phyloP scores from a whole-genome alignment of 2,797 vertebrate genomes.

The Lepus oiostolus region DNA sequence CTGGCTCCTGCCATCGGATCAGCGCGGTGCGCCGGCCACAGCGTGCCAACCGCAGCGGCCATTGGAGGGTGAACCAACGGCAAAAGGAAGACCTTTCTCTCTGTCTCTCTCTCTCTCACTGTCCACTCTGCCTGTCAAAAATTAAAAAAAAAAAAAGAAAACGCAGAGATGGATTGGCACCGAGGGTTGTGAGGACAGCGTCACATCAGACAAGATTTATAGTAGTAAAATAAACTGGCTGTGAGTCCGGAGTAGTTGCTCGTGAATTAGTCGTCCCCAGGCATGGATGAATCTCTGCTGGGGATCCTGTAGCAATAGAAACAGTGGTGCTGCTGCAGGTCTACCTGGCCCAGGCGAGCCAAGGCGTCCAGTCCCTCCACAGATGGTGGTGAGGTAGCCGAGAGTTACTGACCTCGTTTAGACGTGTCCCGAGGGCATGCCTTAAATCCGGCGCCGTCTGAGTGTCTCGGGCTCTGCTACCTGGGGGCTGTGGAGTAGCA shows the following conservation, averaged over 20 bases:
- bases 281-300: background rate
- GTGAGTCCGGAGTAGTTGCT: slow-evolving; percentile 41
- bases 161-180: background rate
- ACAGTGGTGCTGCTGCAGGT: background rate
- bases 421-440: background rate
- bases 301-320: background rate
- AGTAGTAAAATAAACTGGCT: background rate
- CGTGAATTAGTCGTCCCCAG: background rate
- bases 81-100: too few species aligned
- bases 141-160: too few species aligned
- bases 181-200: slow-evolving; percentile 33
- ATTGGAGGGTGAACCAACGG: too few species aligned
- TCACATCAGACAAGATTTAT: background rate
- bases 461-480: slow-evolving; percentile 43
- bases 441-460: slow-evolving; percentile 35
- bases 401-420: slow-evolving; percentile 51
- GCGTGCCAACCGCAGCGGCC: too few species aligned
- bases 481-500: background rate
- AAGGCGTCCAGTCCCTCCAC: background rate
- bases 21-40: too few species aligned
- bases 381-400: background rate
- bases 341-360: background rate
- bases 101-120: too few species aligned
- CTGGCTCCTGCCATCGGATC: too few species aligned
- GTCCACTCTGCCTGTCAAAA: too few species aligned